These are phyloP conservation scores for Elysia crispata DNA, from an alignment of 2,888 invertebrate genomes.

Conservation along the genomic window DNA sequence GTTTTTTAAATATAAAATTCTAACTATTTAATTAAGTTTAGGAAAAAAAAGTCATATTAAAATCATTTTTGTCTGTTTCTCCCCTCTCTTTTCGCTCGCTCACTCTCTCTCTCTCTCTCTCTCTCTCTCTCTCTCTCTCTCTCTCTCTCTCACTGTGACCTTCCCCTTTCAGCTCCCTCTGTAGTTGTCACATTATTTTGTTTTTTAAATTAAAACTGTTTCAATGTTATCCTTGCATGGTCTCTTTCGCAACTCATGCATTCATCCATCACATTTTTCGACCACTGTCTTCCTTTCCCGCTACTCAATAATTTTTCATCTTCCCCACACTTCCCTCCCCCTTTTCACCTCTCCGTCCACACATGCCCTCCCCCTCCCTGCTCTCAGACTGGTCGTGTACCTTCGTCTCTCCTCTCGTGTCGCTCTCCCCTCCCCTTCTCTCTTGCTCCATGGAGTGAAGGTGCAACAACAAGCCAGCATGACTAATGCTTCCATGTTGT, in stretches of 20 bases:
- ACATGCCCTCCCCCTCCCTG: no score
- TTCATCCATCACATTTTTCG: not conserved
- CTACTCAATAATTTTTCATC: not conserved
- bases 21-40: no score
- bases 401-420: not conserved
- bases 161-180: not conserved
- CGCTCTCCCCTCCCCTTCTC: not conserved
- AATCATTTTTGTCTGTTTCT: no score
- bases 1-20: no score
- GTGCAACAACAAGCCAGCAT: no score
- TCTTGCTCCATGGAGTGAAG: not conserved
- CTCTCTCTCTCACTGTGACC: not conserved
- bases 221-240: not conserved
- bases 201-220: not conserved
- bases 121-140: conserved; percentile 2
- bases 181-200: not conserved
- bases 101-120: conserved; percentile 9
- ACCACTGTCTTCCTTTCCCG: not conserved
- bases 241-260: not conserved
- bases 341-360: no score
- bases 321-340: not conserved
- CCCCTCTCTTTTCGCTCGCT: no score
- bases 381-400: no score
- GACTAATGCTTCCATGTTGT: no score
- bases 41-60: no score